Base-by-base conservation (phyloP, 2,113 vertebrate species). In the Eonycteris spelaea region DNA sequence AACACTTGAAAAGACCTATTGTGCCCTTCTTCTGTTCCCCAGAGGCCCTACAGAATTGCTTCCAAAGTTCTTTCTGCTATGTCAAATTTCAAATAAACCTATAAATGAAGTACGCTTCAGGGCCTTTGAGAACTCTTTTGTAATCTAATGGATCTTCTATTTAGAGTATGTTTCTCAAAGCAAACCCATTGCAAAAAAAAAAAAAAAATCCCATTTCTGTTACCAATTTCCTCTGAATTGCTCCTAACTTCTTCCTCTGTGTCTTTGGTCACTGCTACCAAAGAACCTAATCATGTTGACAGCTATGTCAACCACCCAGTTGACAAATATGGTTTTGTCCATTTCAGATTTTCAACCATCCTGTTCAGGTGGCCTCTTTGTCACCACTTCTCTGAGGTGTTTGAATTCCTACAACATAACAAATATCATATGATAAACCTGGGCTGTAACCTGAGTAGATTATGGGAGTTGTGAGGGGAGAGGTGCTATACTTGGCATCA, bases 1-100 rank as follows among this genome's bases (percentile, higher is more conserved):
- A 96, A 61, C 63, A 18, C 65, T 83, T 28, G 75, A 71, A 82
- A 88, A 91, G 67, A 88, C 92, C 75, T 94, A 73, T 57, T 38
- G 6, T 43, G 73, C 65, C 22, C 59, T 95, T 79, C 48, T 57
- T 93, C 15, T 28, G 28, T 90, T 95, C 86, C 78, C 83, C 38
- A 73, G 28, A 84, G 86, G 45, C 68, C 48, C 95, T 67, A 33
- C 12, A 94, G 86, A 93, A 94, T 85, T 91, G 43, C n/a, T 96
- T 79, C 94, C 61, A 79, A 67, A 77, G 40, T 86, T 88, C 48
- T 89, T 88, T 61, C 28, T 90, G 28, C 38, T 75, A 13, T 83
- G 77, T 88, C 57, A 88, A 45, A 7, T 94, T 92, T 95, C 92
- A 96, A 91, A 90, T 88, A 96, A 91, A 71, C 68, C 30, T 67